A percentile compares a stretch with the other conserved stretches of the same genome.
phyloP scores from a whole-genome alignment of 2,797 vertebrate species.

The Fratercula arctica region DNA sequence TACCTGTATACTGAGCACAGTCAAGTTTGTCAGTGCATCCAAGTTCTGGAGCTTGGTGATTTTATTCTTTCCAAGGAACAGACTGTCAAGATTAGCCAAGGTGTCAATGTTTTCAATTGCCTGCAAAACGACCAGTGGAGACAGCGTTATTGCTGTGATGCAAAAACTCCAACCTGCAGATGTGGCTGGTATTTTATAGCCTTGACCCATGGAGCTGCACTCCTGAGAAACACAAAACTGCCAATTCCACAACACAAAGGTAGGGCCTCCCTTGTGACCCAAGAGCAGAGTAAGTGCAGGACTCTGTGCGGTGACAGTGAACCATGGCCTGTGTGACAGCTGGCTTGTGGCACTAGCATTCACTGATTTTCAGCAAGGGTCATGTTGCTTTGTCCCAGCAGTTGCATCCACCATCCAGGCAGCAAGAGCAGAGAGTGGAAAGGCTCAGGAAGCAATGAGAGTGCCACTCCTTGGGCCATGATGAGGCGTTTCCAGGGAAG shows the following conservation, averaged over 20 bases:
- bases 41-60: conserved; percentile 95
- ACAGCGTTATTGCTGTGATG: not conserved
- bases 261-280: not conserved
- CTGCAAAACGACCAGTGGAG: conserved; percentile 71
- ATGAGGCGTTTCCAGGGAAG: not conserved
- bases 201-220: not conserved
- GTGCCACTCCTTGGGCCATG: not conserved
- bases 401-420: not conserved
- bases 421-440: not conserved
- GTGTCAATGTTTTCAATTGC: conserved; percentile 92
- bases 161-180: not conserved
- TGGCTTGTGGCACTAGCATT: not conserved
- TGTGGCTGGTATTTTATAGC: not conserved
- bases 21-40: conserved; percentile 90
- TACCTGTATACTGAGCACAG: conserved; percentile 98
- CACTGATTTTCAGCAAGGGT: not conserved
- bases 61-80: conserved; percentile 99
- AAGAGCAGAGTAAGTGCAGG: not conserved
- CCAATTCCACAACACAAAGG: not conserved
- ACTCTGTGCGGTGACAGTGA: not conserved
- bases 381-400: not conserved
- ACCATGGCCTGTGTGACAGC: not conserved
- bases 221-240: not conserved
- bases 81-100: conserved; percentile 87
- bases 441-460: not conserved